Conservation (phyloP, 2,797 vertebrate species). For the Coregonus ussuriensis region DNA sequence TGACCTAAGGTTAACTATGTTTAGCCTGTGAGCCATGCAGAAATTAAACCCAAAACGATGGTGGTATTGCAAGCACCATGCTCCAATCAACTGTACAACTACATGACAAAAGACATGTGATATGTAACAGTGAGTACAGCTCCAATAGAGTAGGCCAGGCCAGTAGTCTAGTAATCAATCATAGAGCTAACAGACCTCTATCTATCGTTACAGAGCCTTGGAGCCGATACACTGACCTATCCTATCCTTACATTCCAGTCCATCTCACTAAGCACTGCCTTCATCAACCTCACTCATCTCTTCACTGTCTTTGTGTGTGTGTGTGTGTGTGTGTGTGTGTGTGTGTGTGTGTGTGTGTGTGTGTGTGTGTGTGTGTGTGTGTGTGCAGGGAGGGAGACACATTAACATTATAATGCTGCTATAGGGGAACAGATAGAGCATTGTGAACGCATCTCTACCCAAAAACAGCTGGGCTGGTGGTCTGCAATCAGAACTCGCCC, state of each 20-base stretch:
- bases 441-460: constrained; percentile 61
- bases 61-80: not conserved
- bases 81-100: not conserved
- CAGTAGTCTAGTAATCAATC: not conserved
- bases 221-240: too few species aligned
- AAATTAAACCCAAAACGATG: not conserved
- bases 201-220: not conserved
- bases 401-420: not conserved
- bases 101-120: not conserved
- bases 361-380: too few species aligned
- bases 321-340: too few species aligned
- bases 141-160: not conserved
- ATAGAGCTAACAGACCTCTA: not conserved
- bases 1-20: too few species aligned
- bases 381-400: too few species aligned
- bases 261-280: not conserved
- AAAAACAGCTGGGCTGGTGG: constrained; percentile 75
- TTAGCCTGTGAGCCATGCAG: not conserved
- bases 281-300: not conserved
- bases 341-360: too few species aligned
- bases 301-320: not conserved
- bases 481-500: constrained; percentile 56
- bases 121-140: not conserved
- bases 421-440: constrained; percentile 17
- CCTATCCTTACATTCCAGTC: not conserved